A percentile compares a stretch with the other conserved stretches of the same genome.
These are phyloP conservation scores for Hephaestus fuliginosus DNA, from an alignment of 2,797 vertebrate species.

Conservation along the genomic window DNA sequence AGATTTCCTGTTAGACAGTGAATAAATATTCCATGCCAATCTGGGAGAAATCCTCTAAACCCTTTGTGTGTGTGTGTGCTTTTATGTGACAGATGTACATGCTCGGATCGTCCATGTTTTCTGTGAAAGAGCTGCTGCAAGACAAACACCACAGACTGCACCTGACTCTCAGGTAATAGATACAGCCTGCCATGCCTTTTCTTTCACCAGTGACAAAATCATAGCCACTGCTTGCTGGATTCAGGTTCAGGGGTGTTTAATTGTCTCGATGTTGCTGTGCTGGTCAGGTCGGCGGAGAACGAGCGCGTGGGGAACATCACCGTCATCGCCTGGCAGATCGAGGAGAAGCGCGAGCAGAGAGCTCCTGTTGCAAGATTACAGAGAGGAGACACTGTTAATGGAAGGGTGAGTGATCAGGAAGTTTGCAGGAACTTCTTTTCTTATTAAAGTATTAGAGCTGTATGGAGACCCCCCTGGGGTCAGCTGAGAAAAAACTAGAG, in stretches of 20 bases:
- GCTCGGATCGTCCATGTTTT: slow-evolving; percentile 94
- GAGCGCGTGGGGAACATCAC: slow-evolving; percentile 96
- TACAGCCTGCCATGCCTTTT: not conserved
- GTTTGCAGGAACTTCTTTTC: not conserved
- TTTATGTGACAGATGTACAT: slow-evolving; percentile 93
- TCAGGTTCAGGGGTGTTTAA: not conserved
- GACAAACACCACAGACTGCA: slow-evolving; percentile 95
- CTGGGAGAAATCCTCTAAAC: slow-evolving; percentile 17
- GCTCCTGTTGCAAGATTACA: slow-evolving; percentile 90
- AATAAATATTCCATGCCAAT: not conserved
- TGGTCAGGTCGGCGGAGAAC: slow-evolving; percentile 94
- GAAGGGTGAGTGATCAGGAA: slow-evolving; percentile 86
- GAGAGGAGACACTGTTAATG: slow-evolving; percentile 92
- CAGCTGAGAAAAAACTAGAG: too few species aligned
- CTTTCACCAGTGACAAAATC: not conserved
- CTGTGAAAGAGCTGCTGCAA: slow-evolving; percentile 95
- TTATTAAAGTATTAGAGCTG: not conserved
- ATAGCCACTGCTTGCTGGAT: not conserved
- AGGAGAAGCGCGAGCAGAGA: slow-evolving; percentile 94
- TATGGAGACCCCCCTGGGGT: too few species aligned
- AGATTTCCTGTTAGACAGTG: not conserved
- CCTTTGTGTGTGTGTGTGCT: slow-evolving; percentile 12
- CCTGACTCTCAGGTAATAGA: slow-evolving; percentile 92
- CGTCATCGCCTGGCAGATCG: slow-evolving; percentile 98
- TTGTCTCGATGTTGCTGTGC: slow-evolving; percentile 15